phyloP scores from a whole-genome alignment of 2,113 vertebrate species.

The Larimichthys crocea region DNA sequence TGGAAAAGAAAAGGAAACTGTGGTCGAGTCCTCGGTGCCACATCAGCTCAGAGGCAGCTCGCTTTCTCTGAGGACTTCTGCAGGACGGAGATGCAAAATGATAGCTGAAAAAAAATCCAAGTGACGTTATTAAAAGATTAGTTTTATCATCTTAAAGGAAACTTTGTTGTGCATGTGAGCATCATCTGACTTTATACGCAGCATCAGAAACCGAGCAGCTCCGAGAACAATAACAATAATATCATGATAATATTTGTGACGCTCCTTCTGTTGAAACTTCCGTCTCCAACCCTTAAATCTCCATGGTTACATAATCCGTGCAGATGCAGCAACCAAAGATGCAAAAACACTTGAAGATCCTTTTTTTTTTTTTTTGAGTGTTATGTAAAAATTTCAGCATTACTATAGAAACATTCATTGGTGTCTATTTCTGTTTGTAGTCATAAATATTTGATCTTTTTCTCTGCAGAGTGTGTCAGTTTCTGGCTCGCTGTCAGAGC shows the following conservation, averaged over 20 bases:
- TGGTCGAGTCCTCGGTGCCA: constrained; percentile 27
- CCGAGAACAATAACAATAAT: too few relatives aligned
- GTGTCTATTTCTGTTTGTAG: background rate
- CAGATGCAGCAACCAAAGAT: too few relatives aligned
- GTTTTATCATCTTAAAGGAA: background rate
- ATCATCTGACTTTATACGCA: background rate
- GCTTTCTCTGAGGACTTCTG: constrained; percentile 2
- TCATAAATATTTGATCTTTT: background rate
- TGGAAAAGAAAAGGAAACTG: constrained; percentile 19
- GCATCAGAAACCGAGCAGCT: too few relatives aligned
- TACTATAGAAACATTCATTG: too few relatives aligned
- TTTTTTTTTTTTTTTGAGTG: background rate
- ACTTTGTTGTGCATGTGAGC: background rate
- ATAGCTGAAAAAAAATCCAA: background rate
- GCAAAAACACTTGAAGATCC: background rate
- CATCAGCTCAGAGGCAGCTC: constrained; percentile 15
- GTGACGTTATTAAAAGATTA: background rate
- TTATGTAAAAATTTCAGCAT: background rate
- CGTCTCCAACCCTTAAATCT: background rate
- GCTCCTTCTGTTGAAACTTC: background rate
- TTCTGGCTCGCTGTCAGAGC: constrained; percentile 92
- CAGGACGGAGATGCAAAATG: background rate
- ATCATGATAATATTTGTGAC: background rate
- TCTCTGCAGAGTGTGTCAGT: constrained; percentile 89
- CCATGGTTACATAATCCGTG: background rate